Evolutionary conservation across 1,140 invertebrate genomes (phyloP).

Genomic region (Ceratosolen fusciceps): DNA sequence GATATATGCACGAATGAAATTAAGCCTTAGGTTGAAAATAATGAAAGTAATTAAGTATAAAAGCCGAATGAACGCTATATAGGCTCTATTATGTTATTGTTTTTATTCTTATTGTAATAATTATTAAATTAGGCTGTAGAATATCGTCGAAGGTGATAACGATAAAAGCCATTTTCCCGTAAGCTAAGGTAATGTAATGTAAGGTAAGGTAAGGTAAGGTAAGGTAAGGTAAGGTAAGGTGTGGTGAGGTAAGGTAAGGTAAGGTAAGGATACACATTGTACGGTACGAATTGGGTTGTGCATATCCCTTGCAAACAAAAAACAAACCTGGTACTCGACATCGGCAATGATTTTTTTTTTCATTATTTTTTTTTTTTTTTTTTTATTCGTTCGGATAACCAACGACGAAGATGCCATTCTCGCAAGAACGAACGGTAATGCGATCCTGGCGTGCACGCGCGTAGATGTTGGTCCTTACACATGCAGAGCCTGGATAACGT

Average conservation of each 20-base stretch:
- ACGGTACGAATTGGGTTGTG: no score
- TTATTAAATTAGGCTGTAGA: neutral
- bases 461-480: neutral
- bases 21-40: neutral
- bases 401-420: neutral
- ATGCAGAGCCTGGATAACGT: neutral
- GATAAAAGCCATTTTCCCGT: constrained; percentile 41
- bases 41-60: constrained; percentile 31
- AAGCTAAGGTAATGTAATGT: constrained; percentile 9
- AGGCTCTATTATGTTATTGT: neutral
- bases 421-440: neutral
- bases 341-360: no score
- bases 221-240: no score
- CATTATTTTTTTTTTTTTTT: no score
- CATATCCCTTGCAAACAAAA: no score
- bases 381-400: no score
- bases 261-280: no score
- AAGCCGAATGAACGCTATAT: neutral
- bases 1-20: neutral
- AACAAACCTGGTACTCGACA: no score
- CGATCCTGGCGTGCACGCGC: neutral
- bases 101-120: no score
- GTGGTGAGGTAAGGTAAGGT: no score
- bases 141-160: neutral
- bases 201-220: no score